Conservation (phyloP, 2,113 vertebrate genomes). For the Xiphorhynchus elegans region DNA sequence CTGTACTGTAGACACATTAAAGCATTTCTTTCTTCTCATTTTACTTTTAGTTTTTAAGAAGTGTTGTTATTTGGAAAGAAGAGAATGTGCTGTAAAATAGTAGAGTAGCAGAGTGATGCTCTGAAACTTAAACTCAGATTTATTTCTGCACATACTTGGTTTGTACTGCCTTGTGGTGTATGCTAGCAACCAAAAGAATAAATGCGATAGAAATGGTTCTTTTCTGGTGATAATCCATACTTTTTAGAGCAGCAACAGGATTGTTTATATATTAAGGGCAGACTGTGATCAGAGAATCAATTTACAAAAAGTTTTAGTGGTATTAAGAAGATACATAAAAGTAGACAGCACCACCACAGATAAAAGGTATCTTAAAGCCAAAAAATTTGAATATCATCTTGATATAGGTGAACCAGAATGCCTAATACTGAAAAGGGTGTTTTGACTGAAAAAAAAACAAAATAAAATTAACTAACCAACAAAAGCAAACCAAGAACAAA, state of each 20-base stretch:
- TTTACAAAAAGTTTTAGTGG: not conserved
- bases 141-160: not conserved
- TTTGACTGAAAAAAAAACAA: not conserved
- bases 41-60: not conserved
- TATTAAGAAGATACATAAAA: not conserved
- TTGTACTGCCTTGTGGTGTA: not conserved
- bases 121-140: not conserved
- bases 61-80: not conserved
- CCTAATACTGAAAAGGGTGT: not conserved
- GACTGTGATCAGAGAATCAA: not conserved
- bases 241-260: not conserved
- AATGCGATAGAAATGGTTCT: not conserved
- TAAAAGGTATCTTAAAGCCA: not conserved
- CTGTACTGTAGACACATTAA: not conserved
- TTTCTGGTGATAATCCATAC: not conserved
- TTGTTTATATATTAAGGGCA: not conserved
- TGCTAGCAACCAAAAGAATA: not conserved
- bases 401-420: not conserved
- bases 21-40: not conserved
- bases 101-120: not conserved
- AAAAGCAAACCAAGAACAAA: not conserved
- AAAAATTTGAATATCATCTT: not conserved
- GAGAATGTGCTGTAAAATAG: not conserved
- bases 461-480: not conserved
- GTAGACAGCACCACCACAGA: not conserved